Conservation (phyloP, 2,113 vertebrate genomes). For the Nothoprocta pentlandii region DNA sequence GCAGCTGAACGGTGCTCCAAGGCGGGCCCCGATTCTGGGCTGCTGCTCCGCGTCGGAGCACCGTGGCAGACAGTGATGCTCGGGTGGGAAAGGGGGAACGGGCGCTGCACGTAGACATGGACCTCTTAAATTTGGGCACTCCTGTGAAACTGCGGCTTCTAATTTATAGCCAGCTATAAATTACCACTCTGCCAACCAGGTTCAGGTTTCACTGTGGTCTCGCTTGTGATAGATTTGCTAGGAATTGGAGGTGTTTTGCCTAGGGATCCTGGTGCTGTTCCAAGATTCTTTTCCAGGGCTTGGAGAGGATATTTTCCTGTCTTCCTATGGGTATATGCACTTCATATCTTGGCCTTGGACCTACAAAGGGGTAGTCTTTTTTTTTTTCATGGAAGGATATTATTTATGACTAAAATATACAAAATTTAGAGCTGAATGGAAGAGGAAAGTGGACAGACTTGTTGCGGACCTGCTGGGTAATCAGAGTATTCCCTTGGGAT, state of each 20-base stretch:
- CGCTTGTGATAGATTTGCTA: conserved; percentile 1
- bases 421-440: neutral
- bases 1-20: fast-evolving
- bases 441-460: neutral
- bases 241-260: neutral
- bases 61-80: conserved; percentile 28
- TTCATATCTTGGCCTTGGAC: neutral
- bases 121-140: neutral
- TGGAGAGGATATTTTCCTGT: neutral
- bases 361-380: neutral
- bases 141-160: neutral
- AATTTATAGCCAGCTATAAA: conserved; percentile 10
- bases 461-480: fast-evolving
- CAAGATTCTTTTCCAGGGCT: neutral
- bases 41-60: neutral
- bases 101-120: neutral
- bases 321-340: fast-evolving
- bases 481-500: neutral
- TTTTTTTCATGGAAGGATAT: fast-evolving
- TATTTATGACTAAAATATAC: neutral
- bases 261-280: neutral
- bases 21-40: neutral
- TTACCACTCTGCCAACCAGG: neutral
- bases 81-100: neutral
- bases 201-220: neutral